Conservation (phyloP, 2,888 invertebrate genomes). For the Oithona nana region DNA sequence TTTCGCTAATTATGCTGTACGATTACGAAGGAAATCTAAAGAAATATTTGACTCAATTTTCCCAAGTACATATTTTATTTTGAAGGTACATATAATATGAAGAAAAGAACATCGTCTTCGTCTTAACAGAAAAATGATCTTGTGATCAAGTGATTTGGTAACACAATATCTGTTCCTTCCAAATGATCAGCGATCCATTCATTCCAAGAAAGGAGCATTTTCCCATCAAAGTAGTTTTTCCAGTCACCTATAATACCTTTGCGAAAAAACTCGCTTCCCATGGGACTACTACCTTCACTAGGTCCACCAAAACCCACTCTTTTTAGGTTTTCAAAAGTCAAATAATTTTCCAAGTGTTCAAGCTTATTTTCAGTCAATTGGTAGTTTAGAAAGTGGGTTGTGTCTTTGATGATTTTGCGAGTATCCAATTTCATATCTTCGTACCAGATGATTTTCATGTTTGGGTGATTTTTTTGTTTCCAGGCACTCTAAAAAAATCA, state of each 20-base stretch:
- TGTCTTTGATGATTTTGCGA: neutral
- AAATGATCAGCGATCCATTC: neutral
- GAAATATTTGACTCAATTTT: too few relatives aligned
- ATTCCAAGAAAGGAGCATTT: neutral
- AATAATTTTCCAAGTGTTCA: neutral
- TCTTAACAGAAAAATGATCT: too few relatives aligned
- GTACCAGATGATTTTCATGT: neutral
- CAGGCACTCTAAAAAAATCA: neutral
- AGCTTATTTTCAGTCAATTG: neutral
- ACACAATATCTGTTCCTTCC: neutral
- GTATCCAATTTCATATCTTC: neutral
- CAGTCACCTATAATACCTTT: neutral
- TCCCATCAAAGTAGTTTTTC: neutral
- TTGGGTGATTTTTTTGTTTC: neutral
- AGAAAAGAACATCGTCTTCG: too few relatives aligned
- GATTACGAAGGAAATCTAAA: too few relatives aligned
- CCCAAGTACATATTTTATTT: too few relatives aligned
- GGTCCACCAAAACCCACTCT: neutral
- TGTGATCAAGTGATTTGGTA: neutral
- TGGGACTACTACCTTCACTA: too few relatives aligned
- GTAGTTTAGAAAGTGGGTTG: neutral
- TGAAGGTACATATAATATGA: too few relatives aligned
- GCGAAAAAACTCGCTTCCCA: neutral
- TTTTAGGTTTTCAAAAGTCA: neutral
- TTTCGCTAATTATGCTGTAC: too few relatives aligned